Base-by-base conservation (phyloP, 1,140 invertebrate genomes). In the Lasioglossum baleicum region DNA sequence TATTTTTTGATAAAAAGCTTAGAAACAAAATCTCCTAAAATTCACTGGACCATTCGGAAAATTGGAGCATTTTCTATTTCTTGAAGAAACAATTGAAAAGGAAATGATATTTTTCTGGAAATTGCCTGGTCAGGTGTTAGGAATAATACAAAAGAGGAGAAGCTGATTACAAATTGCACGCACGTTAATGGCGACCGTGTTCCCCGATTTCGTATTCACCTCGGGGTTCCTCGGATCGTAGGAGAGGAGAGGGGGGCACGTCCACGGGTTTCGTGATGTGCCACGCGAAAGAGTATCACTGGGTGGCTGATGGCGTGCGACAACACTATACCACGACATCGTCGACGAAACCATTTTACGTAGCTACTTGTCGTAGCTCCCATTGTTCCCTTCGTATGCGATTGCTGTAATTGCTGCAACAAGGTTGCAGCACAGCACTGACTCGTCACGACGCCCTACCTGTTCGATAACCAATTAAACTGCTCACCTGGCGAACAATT, bases 181-280 rank as follows among this genome's bases (percentile, higher is more conserved):
- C 84, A 82, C 73, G 82, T 81, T 73, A 69, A 82, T 65, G 2
- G 61, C 66, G 66, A 2, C 79, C 78, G 72, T 75, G 70, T 69
- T 69, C 35, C 51, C 15, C 35, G 40, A 77, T 81, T 83, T 80
- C 51, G 77, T 71, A 78, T 84, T 81, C 80, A 68, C 60, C 10
- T n/a, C 61, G 68, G 48, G 15, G 31, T 2, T 40, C 67, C n/a
- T 1, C 10, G 48, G 22, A 71, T 51, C 58, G 31, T 2, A 44
- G 44, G 71, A 58, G 71, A 35, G 17, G 44, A 31, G 22, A 48
- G 42, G 0, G 35, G 35, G 35, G 35, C 3, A 35, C 53, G 20
- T 64, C 44, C 31, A 79, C 68, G 15, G 35, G 74, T 53, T 61
- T 67, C 71, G 71, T 64, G 78, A 61, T 42, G n/a, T 26, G 72